Evolutionary conservation across 2,888 invertebrate species (phyloP).

Genomic region (Plutella xylostella): DNA sequence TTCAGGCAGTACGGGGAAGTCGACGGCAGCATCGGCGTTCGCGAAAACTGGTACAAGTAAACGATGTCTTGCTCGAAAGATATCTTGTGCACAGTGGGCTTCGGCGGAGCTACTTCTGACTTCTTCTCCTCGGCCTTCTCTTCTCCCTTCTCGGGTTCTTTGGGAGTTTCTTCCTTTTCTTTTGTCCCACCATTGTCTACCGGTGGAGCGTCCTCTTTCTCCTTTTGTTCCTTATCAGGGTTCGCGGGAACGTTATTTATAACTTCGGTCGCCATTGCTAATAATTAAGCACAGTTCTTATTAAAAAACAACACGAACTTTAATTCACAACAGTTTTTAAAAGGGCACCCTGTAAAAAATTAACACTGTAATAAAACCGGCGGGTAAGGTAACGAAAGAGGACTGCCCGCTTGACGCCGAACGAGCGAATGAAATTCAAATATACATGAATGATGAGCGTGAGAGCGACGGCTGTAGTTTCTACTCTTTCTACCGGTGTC

Average conservation of each 20-base stretch:
- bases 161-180: slow-evolving; percentile 39
- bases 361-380: slow-evolving; percentile 17
- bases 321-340: slow-evolving; percentile 25
- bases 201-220: slow-evolving; percentile 61
- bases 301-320: slow-evolving; percentile 24
- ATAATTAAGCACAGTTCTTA: slow-evolving; percentile 15
- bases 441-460: too few species aligned
- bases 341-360: slow-evolving; percentile 22
- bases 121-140: slow-evolving; percentile 61
- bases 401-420: too few species aligned
- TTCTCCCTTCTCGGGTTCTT: slow-evolving; percentile 62
- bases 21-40: slow-evolving; percentile 90
- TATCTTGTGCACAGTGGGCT: slow-evolving; percentile 85
- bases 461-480: too few species aligned
- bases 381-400: too few species aligned
- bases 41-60: slow-evolving; percentile 93
- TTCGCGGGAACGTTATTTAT: slow-evolving; percentile 76
- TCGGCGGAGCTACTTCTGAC: slow-evolving; percentile 76
- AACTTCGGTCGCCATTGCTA: slow-evolving; percentile 80
- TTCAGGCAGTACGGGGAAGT: slow-evolving; percentile 94
- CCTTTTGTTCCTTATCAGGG: slow-evolving; percentile 72
- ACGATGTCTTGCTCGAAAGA: slow-evolving; percentile 93
- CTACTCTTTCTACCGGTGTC: too few species aligned
- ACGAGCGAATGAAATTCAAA: too few species aligned
- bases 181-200: slow-evolving; percentile 59